Conservation (phyloP, 1,140 invertebrate genomes). For the Saxidomus purpurata region DNA sequence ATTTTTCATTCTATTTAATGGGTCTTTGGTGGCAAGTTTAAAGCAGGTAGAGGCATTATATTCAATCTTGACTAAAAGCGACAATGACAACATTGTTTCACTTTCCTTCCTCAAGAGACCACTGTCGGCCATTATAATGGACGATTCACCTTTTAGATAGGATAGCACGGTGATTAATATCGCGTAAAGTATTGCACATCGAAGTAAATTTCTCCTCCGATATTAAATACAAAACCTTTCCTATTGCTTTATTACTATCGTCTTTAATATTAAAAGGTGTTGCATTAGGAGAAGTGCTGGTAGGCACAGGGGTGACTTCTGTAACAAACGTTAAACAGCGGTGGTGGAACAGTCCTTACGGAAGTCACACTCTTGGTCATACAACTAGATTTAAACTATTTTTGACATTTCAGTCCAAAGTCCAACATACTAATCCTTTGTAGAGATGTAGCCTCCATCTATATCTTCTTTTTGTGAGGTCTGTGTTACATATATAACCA, state of each 20-base stretch:
- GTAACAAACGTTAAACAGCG: no score
- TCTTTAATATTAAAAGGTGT: constrained; percentile 54
- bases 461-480: no score
- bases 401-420: no score
- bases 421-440: no score
- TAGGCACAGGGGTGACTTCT: background rate
- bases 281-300: background rate
- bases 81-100: constrained; percentile 48
- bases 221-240: constrained; percentile 56
- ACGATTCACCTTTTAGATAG: constrained; percentile 57
- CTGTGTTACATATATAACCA: no score
- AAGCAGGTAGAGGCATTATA: constrained; percentile 37
- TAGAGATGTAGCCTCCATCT: no score
- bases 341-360: no score
- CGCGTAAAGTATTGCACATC: constrained; percentile 30
- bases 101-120: background rate
- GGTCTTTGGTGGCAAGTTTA: constrained; percentile 37
- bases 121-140: background rate
- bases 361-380: no score
- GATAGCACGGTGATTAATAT: constrained; percentile 53
- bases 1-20: constrained; percentile 64
- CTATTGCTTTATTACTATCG: constrained; percentile 41
- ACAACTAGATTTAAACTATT: no score
- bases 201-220: constrained; percentile 32
- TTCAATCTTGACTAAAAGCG: constrained; percentile 65